Percentiles rank a stretch among this genome's conserved stretches.
phyloP scores from a whole-genome alignment of 1,140 invertebrate species.

The Drosophila bocqueti region DNA sequence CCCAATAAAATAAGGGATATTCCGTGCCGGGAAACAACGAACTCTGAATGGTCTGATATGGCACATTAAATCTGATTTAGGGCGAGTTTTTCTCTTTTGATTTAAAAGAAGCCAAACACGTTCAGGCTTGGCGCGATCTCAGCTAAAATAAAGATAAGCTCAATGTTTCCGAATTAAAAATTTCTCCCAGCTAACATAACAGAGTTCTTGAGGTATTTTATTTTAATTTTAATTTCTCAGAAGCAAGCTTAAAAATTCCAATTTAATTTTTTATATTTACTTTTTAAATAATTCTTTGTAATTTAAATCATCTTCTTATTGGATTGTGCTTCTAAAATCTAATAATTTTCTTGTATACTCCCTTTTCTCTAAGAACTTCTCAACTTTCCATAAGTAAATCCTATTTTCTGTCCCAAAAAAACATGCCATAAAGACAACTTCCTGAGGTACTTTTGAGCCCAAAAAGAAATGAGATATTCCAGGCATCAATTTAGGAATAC shows the following conservation, averaged over 20 bases:
- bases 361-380: not conserved
- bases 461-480: not conserved
- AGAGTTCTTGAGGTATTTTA: too few relatives aligned
- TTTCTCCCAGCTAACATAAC: too few relatives aligned
- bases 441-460: not conserved
- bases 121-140: not conserved
- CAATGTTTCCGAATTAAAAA: not conserved
- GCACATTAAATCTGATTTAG: conserved; percentile 2
- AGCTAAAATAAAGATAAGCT: not conserved
- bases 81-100: not conserved
- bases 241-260: too few relatives aligned
- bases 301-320: too few relatives aligned
- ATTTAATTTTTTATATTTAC: too few relatives aligned
- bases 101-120: conserved; percentile 3
- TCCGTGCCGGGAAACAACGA: conserved; percentile 12
- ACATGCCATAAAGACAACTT: too few relatives aligned
- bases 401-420: not conserved
- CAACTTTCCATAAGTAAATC: not conserved
- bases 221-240: too few relatives aligned
- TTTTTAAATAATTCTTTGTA: not conserved
- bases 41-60: conserved; percentile 30
- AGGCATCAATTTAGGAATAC: conserved; percentile 10
- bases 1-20: conserved; percentile 56
- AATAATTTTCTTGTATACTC: too few relatives aligned
- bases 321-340: too few relatives aligned